Evolutionary conservation across 1,140 invertebrate species (phyloP).

Genomic region (Plutomurus gul): DNA sequence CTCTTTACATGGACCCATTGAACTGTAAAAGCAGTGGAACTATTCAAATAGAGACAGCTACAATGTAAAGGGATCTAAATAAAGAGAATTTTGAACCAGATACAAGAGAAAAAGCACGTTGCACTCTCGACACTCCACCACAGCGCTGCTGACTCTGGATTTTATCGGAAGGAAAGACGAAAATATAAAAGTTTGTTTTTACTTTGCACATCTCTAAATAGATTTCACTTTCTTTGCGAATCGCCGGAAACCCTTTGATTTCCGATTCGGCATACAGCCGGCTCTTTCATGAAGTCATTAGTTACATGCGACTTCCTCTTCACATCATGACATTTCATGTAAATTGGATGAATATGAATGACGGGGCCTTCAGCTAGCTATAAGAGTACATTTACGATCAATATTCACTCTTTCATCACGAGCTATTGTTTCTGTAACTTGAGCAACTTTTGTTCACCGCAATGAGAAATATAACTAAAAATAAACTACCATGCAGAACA

Average conservation of each 20-base stretch:
- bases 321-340: conserved; percentile 8
- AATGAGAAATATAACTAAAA: no score
- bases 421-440: no score
- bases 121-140: no score
- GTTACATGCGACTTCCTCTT: neutral
- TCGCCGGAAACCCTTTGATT: neutral
- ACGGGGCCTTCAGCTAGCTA: neutral
- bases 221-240: neutral
- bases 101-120: no score
- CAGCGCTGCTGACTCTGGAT: no score
- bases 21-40: no score
- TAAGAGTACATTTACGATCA: neutral
- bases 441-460: neutral
- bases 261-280: neutral
- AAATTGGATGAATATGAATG: neutral
- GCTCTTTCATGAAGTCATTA: neutral
- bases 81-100: no score
- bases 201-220: neutral
- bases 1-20: no score
- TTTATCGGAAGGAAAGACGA: no score
- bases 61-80: no score
- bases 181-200: conserved; percentile 1
- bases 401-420: neutral
- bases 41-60: neutral
- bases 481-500: no score